These are phyloP conservation scores for Scalopus aquaticus DNA, from an alignment of 2,113 vertebrate genomes.

Conservation along the genomic window DNA sequence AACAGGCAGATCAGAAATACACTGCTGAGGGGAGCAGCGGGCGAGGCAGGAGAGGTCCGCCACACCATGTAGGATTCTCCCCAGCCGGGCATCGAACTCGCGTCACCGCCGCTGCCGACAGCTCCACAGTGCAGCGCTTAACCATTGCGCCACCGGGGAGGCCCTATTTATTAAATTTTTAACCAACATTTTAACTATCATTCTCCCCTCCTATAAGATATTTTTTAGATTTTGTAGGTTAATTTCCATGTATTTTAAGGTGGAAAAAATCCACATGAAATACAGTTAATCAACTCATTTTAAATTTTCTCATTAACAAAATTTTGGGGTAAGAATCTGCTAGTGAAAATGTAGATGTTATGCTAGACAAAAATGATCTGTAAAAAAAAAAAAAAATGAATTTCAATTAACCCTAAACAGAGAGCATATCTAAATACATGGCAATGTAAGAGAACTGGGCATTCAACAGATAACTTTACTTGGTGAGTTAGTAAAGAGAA, in stretches of 20 bases:
- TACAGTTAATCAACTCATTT: neutral
- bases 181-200: neutral
- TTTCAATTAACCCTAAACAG: neutral
- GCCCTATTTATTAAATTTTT: constrained; percentile 10
- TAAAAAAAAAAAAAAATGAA: neutral
- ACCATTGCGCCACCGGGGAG: no score
- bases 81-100: no score
- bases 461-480: neutral
- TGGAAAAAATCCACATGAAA: neutral
- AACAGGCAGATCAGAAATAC: no score
- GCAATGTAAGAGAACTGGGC: neutral
- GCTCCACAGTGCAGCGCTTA: no score
- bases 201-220: neutral
- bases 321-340: neutral
- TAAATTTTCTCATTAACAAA: neutral
- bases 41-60: no score
- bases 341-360: neutral
- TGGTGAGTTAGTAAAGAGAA: neutral
- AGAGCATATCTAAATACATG: neutral
- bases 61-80: no score
- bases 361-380: neutral
- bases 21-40: no score
- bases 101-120: no score
- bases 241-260: neutral
- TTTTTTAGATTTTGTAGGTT: neutral